phyloP scores from a whole-genome alignment of 2,113 vertebrate genomes.

The Lamprotornis superbus region DNA sequence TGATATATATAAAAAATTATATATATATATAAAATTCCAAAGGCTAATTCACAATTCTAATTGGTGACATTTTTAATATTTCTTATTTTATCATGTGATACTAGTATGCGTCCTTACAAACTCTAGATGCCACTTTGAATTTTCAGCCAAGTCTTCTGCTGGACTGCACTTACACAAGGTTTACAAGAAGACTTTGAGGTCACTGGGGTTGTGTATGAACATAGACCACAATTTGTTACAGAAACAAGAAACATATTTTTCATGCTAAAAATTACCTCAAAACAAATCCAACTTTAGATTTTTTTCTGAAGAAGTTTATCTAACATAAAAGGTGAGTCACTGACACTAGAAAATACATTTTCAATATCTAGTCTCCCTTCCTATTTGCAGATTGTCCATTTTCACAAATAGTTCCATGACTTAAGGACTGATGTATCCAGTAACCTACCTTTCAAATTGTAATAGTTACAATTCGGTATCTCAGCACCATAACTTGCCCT shows the following conservation, averaged over 20 bases:
- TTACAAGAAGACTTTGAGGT: background rate
- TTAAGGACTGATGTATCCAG: background rate
- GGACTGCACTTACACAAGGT: background rate
- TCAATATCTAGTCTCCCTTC: background rate
- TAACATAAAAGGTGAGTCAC: background rate
- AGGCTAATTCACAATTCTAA: background rate
- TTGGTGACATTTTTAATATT: background rate
- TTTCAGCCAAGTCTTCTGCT: background rate
- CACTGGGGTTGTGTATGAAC: background rate
- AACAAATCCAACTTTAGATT: background rate
- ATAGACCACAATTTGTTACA: background rate
- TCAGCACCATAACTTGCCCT: background rate
- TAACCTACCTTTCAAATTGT: background rate
- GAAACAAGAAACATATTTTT: background rate
- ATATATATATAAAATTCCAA: background rate
- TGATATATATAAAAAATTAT: background rate
- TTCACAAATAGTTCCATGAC: background rate
- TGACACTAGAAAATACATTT: background rate
- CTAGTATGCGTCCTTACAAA: background rate
- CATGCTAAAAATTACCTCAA: rapidly evolving
- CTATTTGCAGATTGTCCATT: background rate
- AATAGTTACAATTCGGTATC: background rate
- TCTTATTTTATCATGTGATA: background rate
- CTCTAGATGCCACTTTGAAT: background rate
- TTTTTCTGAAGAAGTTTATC: background rate